Base-by-base conservation (phyloP, 2,113 vertebrate genomes). In the Urocitellus parryii region DNA sequence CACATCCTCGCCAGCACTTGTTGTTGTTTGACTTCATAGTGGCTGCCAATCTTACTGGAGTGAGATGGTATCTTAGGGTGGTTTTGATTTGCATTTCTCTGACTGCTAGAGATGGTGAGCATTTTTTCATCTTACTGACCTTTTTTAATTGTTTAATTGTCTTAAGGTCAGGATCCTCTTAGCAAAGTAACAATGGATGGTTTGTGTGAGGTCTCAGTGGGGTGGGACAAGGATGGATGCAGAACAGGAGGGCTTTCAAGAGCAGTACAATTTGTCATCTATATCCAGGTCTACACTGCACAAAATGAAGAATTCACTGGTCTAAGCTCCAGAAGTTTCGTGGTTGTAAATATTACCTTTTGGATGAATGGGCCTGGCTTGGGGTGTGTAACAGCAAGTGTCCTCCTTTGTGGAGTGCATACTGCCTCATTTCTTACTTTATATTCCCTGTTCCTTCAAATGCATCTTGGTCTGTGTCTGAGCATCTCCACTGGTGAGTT, bases 71-170 rank as follows among this genome's bases (percentile, higher is more conserved):
- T n/a, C n/a, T n/a, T n/a, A n/a, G n/a, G n/a, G n/a, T n/a, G n/a
- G n/a, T n/a, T n/a, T n/a, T n/a, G n/a, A n/a, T n/a, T n/a, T n/a
- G n/a, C n/a, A n/a, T n/a, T n/a, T n/a, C n/a, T n/a, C n/a, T n/a
- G n/a, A n/a, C n/a, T n/a, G n/a, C n/a, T n/a, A n/a, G n/a, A n/a
- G n/a, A n/a, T n/a, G n/a, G n/a, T n/a, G n/a, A n/a, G n/a, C n/a
- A n/a, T 83, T 37, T 45, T 51, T 51, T 51, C 65, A n/a, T 61
- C 53, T 37, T 29, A 32, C 56, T 67, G 48, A 51, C 68, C 29
- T 76, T 93, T 92, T 95, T 73, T 56, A 61, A 92, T 74, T 93
- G n/a, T 65, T 86, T 87, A 20, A 65, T 82, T 91, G 65, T 91
- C 79, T 90, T 91, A 67, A 86, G 85, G 70, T 81, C 80, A 92